Evolutionary conservation across 64 coral and sea anemone genomes (phyloP).

Genomic region (Orbicella faveolata): DNA sequence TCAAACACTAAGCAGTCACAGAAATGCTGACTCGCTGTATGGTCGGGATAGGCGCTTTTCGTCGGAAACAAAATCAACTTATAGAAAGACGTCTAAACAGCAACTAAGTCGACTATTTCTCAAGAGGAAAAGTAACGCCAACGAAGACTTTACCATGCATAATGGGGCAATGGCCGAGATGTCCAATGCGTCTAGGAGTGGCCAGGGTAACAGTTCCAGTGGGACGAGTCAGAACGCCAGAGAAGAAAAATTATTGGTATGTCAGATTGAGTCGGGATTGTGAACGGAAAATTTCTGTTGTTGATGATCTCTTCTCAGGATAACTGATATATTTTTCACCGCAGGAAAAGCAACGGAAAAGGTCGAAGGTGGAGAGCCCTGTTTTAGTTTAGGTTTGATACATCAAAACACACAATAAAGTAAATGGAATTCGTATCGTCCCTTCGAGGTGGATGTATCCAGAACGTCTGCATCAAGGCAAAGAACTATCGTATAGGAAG

Average conservation of each 20-base stretch:
- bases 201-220: not conserved
- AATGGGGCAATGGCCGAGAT: not conserved
- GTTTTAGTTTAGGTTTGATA: not conserved
- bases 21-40: not conserved
- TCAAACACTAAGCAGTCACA: not conserved
- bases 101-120: not conserved
- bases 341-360: not conserved
- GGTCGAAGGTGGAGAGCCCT: not conserved
- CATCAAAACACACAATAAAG: not conserved
- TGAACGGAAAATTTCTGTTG: not conserved
- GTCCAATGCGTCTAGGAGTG: not conserved
- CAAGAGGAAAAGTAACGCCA: not conserved
- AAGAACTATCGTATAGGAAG: not conserved
- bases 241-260: not conserved
- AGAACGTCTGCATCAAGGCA: not conserved
- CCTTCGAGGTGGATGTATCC: not conserved
- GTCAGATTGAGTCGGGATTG: slow-evolving; percentile 1
- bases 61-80: slow-evolving; percentile 22
- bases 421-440: not conserved
- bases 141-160: not conserved
- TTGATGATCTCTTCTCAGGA: not conserved
- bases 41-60: slow-evolving; percentile 4
- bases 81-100: not conserved
- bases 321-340: slow-evolving; percentile 3
- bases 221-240: not conserved